These are phyloP conservation scores for Nephrotoma flavescens DNA, from an alignment of 2,888 invertebrate genomes.

Conservation along the genomic window DNA sequence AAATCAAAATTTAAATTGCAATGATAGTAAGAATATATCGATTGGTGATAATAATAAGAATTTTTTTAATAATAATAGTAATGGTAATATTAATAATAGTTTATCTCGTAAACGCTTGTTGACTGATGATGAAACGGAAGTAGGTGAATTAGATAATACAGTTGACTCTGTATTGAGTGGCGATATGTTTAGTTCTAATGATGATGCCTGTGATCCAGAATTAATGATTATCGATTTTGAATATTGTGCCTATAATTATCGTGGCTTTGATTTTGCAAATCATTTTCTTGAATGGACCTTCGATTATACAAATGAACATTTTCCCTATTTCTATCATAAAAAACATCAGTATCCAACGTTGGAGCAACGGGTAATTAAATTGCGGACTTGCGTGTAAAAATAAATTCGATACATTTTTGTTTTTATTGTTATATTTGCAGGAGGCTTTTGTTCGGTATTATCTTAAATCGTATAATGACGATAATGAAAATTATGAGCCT, in stretches of 20 bases:
- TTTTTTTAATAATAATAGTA: background rate
- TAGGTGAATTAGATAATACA: conserved; percentile 21
- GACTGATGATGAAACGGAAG: conserved; percentile 6
- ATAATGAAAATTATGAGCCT: conserved; percentile 24
- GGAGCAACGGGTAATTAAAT: conserved; percentile 56
- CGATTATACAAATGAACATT: conserved; percentile 65
- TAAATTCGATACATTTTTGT: background rate
- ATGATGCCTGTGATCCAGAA: conserved; percentile 32
- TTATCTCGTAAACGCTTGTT: conserved; percentile 14
- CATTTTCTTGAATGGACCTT: conserved; percentile 89
- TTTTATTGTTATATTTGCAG: conserved; percentile 5
- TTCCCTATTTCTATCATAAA: conserved; percentile 61
- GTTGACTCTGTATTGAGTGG: conserved; percentile 24
- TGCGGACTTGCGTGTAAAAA: background rate
- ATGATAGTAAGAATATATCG: no score
- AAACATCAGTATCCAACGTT: conserved; percentile 55
- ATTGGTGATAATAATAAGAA: background rate
- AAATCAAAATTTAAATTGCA: background rate
- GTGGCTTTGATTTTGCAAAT: conserved; percentile 88
- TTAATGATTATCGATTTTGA: conserved; percentile 83
- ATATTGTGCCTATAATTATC: conserved; percentile 88
- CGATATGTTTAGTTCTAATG: conserved; percentile 14
- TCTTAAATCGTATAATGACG: conserved; percentile 21
- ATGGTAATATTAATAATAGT: background rate
- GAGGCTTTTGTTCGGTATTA: conserved; percentile 23